phyloP scores from a whole-genome alignment of 2,888 invertebrate genomes.

The Galerucella pusilla region DNA sequence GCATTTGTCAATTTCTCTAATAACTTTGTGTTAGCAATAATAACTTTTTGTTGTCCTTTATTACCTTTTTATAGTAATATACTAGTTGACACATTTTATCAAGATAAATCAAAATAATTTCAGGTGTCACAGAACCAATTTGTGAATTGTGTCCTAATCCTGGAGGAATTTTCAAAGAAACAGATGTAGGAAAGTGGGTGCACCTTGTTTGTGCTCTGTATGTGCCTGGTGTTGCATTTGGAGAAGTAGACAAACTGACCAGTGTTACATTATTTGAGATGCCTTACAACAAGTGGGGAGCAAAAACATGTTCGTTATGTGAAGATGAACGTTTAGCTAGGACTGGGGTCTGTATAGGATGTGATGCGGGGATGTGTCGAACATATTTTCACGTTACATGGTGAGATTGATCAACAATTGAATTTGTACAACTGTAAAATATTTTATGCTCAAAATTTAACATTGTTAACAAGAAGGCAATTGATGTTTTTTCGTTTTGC shows the following conservation, averaged over 20 bases:
- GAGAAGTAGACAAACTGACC: conserved; percentile 90
- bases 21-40: too few relatives aligned
- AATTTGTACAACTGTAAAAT: neutral
- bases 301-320: conserved; percentile 91
- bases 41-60: too few relatives aligned
- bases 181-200: conserved; percentile 98
- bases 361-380: conserved; percentile 98
- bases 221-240: conserved; percentile 96
- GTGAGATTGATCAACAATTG: conserved; percentile 63
- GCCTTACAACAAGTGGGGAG: conserved; percentile 97
- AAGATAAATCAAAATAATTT: conserved; percentile 15
- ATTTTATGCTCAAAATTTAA: neutral
- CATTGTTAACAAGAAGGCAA: too few relatives aligned
- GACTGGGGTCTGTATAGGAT: conserved; percentile 95
- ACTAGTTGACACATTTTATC: neutral
- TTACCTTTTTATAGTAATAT: too few relatives aligned
- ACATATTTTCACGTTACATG: conserved; percentile 98
- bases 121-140: conserved; percentile 83
- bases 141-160: conserved; percentile 97
- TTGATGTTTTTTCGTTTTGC: too few relatives aligned
- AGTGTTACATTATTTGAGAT: conserved; percentile 96
- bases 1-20: too few relatives aligned
- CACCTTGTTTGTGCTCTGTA: conserved; percentile 97
- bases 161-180: conserved; percentile 94
- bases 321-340: conserved; percentile 86